Evolutionary conservation across 2,113 vertebrate species (phyloP).

Genomic region (Pogona vitticeps): DNA sequence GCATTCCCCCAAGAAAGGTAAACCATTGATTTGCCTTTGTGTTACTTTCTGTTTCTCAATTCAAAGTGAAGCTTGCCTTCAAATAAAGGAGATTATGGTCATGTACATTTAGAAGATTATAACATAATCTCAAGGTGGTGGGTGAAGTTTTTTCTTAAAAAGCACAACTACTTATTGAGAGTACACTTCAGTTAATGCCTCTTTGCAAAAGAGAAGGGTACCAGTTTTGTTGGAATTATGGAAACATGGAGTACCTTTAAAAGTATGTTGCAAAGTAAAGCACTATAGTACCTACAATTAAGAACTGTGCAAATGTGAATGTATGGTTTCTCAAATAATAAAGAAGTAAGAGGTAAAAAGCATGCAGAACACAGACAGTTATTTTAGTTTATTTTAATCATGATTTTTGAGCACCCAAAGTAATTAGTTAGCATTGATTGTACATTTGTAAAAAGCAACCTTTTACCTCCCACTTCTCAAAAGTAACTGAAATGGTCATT

Average conservation of each 20-base stretch:
- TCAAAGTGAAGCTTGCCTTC: constrained; percentile 45
- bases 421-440: background rate
- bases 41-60: constrained; percentile 57
- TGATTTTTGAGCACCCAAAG: background rate
- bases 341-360: constrained; percentile 39
- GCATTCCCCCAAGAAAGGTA: constrained; percentile 36
- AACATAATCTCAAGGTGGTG: constrained; percentile 38
- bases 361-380: background rate
- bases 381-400: background rate
- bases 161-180: constrained; percentile 30
- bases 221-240: constrained; percentile 23
- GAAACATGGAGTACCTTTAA: constrained; percentile 22
- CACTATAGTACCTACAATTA: constrained; percentile 45
- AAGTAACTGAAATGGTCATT: background rate
- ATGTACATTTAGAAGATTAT: constrained; percentile 39
- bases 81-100: constrained; percentile 45
- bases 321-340: constrained; percentile 50
- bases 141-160: constrained; percentile 39
- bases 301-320: constrained; percentile 31
- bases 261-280: constrained; percentile 33
- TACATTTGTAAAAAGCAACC: background rate
- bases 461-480: background rate
- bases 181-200: background rate
- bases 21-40: constrained; percentile 45
- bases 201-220: constrained; percentile 29